phyloP scores from a whole-genome alignment of 1,140 invertebrate species.

The Probaryconus sp. region DNA sequence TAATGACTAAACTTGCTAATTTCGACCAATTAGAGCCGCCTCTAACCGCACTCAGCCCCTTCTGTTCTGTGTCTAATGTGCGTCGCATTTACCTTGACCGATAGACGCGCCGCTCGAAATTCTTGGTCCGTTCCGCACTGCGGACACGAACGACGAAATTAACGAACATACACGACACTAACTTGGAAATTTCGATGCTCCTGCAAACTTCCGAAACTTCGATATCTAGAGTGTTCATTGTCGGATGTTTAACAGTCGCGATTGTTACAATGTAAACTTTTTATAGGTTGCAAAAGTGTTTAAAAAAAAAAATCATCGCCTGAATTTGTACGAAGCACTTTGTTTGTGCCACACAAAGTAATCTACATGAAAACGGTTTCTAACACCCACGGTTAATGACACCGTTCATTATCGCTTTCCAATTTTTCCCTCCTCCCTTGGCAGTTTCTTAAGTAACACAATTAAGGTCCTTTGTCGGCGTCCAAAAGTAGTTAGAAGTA shows the following conservation, averaged over 20 bases:
- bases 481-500: not conserved
- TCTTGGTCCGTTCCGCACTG: slow-evolving; percentile 65
- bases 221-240: slow-evolving; percentile 9
- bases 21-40: slow-evolving; percentile 77
- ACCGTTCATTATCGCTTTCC: no score
- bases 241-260: slow-evolving; percentile 28
- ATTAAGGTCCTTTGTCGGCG: no score
- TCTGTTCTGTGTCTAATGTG: slow-evolving; percentile 69
- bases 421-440: no score
- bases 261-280: slow-evolving; percentile 17
- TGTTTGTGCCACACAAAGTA: no score
- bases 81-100: slow-evolving; percentile 75
- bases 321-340: no score
- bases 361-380: no score
- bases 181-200: slow-evolving; percentile 42
- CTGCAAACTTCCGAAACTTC: slow-evolving; percentile 38
- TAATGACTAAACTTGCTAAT: slow-evolving; percentile 80
- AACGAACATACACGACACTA: slow-evolving; percentile 53
- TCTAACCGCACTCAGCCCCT: slow-evolving; percentile 49
- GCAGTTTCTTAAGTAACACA: no score
- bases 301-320: no score
- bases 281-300: no score
- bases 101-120: slow-evolving; percentile 69
- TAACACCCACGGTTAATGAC: no score
- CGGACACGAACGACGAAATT: slow-evolving; percentile 57